phyloP scores from a whole-genome alignment of 2,113 vertebrate genomes.

The Phaethon lepturus region DNA sequence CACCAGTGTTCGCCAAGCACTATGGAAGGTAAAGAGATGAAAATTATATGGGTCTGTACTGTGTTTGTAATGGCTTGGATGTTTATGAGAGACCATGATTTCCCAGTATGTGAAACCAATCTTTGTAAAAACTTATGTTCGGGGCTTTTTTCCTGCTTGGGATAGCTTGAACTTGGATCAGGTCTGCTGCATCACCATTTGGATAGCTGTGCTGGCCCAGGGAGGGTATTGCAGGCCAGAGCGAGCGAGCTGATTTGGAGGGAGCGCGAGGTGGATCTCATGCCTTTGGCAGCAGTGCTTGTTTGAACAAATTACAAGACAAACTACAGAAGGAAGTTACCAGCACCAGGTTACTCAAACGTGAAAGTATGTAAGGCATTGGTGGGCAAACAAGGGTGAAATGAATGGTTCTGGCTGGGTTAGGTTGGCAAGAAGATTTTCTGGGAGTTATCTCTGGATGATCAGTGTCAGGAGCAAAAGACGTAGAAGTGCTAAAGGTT shows the following conservation, averaged over 20 bases:
- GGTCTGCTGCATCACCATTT: accelerated
- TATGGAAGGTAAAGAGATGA: background rate
- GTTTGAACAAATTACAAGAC: background rate
- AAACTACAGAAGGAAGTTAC: background rate
- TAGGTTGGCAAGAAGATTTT: background rate
- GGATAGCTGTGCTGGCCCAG: background rate
- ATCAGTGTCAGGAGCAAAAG: background rate
- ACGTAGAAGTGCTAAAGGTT: background rate
- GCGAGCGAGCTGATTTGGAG: accelerated
- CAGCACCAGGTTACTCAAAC: background rate
- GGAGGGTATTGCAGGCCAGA: background rate
- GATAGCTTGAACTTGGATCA: background rate
- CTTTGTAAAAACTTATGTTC: background rate
- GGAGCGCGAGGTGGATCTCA: background rate
- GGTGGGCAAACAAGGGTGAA: background rate
- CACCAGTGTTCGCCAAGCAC: background rate
- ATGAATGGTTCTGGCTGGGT: background rate
- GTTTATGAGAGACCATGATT: background rate
- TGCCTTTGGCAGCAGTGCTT: background rate
- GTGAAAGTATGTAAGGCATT: background rate
- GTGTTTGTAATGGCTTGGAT: accelerated
- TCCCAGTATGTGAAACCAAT: background rate
- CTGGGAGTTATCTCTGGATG: background rate
- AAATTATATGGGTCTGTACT: background rate
- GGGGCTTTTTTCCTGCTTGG: background rate